A percentile compares a stretch with the other conserved stretches of the same genome.
phyloP scores from a whole-genome alignment of 2,113 vertebrate species.

The Salvelinus alpinus region DNA sequence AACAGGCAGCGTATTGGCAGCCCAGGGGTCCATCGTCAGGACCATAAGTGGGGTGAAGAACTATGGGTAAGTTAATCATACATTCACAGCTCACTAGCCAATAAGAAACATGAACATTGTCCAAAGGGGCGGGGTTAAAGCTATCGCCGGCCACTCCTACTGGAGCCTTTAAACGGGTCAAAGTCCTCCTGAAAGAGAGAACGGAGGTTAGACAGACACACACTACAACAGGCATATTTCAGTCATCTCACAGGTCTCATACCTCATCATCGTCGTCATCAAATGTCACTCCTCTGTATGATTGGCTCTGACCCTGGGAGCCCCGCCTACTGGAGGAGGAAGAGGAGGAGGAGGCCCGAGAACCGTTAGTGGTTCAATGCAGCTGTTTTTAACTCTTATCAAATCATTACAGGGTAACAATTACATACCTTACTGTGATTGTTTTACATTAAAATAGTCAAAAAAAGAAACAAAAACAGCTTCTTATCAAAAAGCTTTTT shows the following conservation, averaged over 20 bases:
- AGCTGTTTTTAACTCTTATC: no score
- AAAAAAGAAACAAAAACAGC: no score
- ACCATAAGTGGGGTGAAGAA: background rate
- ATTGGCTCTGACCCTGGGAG: constrained; percentile 81
- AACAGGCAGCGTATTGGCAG: background rate
- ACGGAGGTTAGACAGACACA: background rate
- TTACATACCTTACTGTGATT: no score
- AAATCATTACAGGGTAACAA: no score
- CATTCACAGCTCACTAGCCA: background rate
- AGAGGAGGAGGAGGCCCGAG: constrained; percentile 22
- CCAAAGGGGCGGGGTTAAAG: background rate
- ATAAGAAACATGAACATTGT: constrained; percentile 16
- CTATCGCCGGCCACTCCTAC: constrained; percentile 43
- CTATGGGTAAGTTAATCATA: background rate
- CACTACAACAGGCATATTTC: no score
- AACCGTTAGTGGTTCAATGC: no score
- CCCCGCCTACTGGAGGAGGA: constrained; percentile 60
- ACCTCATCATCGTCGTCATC: constrained; percentile 83
- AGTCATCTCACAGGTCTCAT: constrained; percentile 21
- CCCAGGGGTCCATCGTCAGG: background rate
- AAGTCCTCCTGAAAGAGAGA: constrained; percentile 75
- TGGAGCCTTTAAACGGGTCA: constrained; percentile 80
- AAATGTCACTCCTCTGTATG: constrained; percentile 78
- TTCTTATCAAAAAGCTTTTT: no score
- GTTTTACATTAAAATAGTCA: no score